Base-by-base conservation (phyloP, 2,888 invertebrate genomes). In the Eudemis profundana region DNA sequence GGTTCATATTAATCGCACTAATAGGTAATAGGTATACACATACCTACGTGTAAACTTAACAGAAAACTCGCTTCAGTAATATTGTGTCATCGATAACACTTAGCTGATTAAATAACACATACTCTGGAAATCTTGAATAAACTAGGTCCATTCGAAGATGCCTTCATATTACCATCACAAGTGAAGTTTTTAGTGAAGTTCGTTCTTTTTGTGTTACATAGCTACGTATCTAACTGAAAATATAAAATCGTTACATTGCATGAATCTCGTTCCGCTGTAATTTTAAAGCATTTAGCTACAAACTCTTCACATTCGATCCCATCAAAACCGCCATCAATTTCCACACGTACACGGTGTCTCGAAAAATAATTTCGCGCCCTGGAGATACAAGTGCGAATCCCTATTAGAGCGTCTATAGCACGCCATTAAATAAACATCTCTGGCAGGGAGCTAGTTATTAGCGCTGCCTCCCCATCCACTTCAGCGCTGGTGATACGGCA, bases 381-480 rank as follows among this genome's bases (percentile, higher is more conserved):
- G 69, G 69, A 70, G 74, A 66, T 62, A 68, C 70, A 73, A 78
- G 77, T 75, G 78, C 73, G 75, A 82, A 82, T 85, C 85, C 85
- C 90, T 84, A 89, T 91, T 89, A 90, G 81, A 84, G 81, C 82
- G 84, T 88, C 87, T 89, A 89, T 89, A 82, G 87, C 81, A 81
- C 82, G 85, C 87, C 89, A 91, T 91, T 91, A 91, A 91, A 91
- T 91, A 91, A 91, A 91, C 92, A 91, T 91, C 90, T 89, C 88
- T 81, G 83, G 78, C 82, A 78, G 80, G 78, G 76, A 81, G 85
- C 87, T 88, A 87, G 90, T 91, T 91, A 91, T 90, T 90, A 91
- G 87, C 89, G 86, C 77, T 69, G 83, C 79, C 83, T 75, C 90
- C 90, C 88, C 79, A 81, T 75, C 87, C 89, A 89, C 92, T 92